These are phyloP conservation scores for human DNA, from an alignment of 2,113 vertebrate genomes.

Conservation along the genomic window GRCh38 chr7:10756501-10757000, in stretches of 20 bases:
- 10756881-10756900: background rate
- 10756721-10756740: constrained; percentile 19
- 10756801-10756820: background rate
- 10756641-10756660: constrained; percentile 3
- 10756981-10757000: background rate
- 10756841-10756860: background rate
- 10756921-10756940: background rate
- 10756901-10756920: background rate
- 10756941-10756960: background rate
- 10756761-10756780: background rate
- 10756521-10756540: constrained; percentile 31
- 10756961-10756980: background rate
- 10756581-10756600: constrained; percentile 8
- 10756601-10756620: constrained; percentile 16
- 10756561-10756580: constrained; percentile 32
- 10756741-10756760: background rate
- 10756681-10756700: background rate
- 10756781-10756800: background rate
- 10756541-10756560: background rate
- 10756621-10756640: background rate
- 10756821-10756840: background rate
- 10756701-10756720: background rate
- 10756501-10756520: background rate
- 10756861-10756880: background rate
- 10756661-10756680: background rate